Evolutionary conservation across 2,888 invertebrate species (phyloP), one percentile per base, ranked within the genome.

Genomic region (Cheilosia vulpina): DNA sequence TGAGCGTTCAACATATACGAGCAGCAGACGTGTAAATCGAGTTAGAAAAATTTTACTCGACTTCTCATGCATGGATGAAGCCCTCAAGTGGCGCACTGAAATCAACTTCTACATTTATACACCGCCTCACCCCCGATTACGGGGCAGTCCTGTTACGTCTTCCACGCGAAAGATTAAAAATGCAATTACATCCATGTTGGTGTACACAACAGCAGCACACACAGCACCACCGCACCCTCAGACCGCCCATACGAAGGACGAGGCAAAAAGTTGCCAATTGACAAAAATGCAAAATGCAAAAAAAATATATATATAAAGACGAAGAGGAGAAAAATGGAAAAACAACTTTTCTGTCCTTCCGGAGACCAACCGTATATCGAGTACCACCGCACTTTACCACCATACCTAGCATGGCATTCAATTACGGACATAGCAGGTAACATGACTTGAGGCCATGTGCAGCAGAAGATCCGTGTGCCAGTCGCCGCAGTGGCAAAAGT

Each of bases 21-120:
- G 58, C 47, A 71, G 63, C 63, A 71, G 45, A 84, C 69, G 79
- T 84, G 84, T 79, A 84, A 84, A 84, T 84, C 79, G 84, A 84
- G 84, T 84, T 84, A 79, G 84, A 84, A 79, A 84, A 75, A 79
- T 84, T 69, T 79, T 79, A 65, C 75, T 84, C 84, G 69, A 84
- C 79, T 71, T 75, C 75, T 75, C 75, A 71, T 69, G 79, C 79
- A 79, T 79, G 84, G 24, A 68, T 83, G 72, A 62, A 72, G 78
- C 83, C 57, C 84, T 79, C 79, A 84, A 84, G 84, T 75, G 69
- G 75, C 69, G 71, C 69, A 31, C 58, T 65, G 69, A 52, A 69
- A 81, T 69, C 76, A 81, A 65, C 68, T 57, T 76, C 45, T 31
- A 21, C 50, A 58, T 9, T 15, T 15, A 19, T 17, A 11, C 17